Percentiles rank a stretch among this genome's conserved stretches.
These are phyloP conservation scores for Gambelia wislizenii DNA, from an alignment of 2,797 vertebrate genomes.

Conservation along the genomic window DNA sequence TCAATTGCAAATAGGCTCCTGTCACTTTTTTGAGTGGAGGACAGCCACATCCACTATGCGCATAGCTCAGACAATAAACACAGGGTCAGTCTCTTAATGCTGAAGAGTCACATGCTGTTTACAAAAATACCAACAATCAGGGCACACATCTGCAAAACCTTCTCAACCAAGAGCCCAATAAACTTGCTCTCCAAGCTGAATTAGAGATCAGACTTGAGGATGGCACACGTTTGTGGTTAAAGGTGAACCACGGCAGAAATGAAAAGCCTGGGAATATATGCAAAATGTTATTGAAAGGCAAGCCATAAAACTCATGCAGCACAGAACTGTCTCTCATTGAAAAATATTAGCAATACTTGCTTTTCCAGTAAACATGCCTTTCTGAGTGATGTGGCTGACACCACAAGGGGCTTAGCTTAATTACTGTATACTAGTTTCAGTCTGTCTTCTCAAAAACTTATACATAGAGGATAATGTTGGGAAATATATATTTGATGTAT, in stretches of 20 bases:
- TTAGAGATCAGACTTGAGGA: slow-evolving; percentile 18
- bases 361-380: slow-evolving; percentile 1
- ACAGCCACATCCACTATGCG: slow-evolving; percentile 9
- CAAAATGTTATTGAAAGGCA: not conserved
- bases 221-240: slow-evolving; percentile 5
- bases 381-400: not conserved
- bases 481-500: not conserved
- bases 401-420: not conserved
- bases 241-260: slow-evolving; percentile 2
- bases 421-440: slow-evolving; percentile 18
- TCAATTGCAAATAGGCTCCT: slow-evolving; percentile 38
- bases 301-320: not conserved
- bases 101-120: slow-evolving; percentile 5
- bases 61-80: not conserved
- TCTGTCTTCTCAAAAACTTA: not conserved
- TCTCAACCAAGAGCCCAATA: not conserved
- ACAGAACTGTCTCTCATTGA: slow-evolving; percentile 11
- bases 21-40: slow-evolving; percentile 25
- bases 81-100: slow-evolving; percentile 37
- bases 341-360: not conserved
- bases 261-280: slow-evolving; percentile 28
- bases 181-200: slow-evolving; percentile 3
- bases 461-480: not conserved
- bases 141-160: not conserved
- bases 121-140: not conserved